These are phyloP conservation scores for Tenualosa thibaudeaui DNA, from an alignment of 2,797 vertebrate genomes.

Conservation along the genomic window DNA sequence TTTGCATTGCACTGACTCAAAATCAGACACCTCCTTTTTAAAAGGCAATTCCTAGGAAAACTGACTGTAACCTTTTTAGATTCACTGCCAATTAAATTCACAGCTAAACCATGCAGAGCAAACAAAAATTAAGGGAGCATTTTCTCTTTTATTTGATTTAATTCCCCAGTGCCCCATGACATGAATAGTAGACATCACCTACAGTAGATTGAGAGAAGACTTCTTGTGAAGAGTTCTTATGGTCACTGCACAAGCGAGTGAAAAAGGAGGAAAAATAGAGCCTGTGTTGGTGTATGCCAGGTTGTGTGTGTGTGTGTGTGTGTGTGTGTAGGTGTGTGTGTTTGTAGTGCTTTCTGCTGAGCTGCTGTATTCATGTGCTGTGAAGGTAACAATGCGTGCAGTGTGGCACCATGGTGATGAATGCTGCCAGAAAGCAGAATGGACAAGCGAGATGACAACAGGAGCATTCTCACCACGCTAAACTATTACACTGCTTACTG, in stretches of 20 bases:
- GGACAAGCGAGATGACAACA: constrained; percentile 53
- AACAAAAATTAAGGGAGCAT: no score
- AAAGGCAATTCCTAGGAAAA: no score
- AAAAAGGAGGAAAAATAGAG: not conserved
- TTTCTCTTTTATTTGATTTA: no score
- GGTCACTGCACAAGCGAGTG: not conserved
- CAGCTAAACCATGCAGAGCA: no score
- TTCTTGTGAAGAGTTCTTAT: not conserved
- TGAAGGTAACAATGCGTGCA: constrained; percentile 54
- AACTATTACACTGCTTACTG: constrained; percentile 22
- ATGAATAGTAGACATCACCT: no score
- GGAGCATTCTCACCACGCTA: constrained; percentile 33
- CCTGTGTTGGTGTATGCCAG: not conserved
- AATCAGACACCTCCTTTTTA: no score
- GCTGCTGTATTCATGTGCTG: constrained; percentile 50
- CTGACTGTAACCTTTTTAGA: not conserved
- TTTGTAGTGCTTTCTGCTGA: constrained; percentile 6
- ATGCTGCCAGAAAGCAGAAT: constrained; percentile 60
- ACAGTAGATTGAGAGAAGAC: not conserved
- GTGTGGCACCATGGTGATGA: constrained; percentile 57
- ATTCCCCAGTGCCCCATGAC: no score
- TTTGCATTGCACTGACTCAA: no score
- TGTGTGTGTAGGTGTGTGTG: no score
- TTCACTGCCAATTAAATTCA: no score
- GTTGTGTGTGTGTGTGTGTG: not conserved